Base-by-base conservation (phyloP, 2,113 vertebrate species). In the Copsychus sechellarum region DNA sequence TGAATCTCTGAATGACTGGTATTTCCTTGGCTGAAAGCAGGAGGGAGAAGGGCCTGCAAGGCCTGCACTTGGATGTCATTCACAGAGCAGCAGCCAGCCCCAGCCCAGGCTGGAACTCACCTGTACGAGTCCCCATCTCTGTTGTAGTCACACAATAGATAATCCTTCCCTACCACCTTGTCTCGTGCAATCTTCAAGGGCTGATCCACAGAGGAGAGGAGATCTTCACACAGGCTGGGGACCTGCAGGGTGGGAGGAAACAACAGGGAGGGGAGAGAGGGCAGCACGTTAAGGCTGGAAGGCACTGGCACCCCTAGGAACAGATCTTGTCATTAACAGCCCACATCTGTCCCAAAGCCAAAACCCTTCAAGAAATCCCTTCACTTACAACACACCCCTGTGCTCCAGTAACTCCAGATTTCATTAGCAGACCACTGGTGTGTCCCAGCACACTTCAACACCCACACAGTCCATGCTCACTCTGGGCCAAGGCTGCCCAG, bases 151-250 rank as follows among this genome's bases (percentile, higher is more conserved):
- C 99, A 99, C 92, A 99, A 98, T 95, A 99, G 98, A 96, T 99
- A 99, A 97, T 99, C 99, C 96, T 99, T 99, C 34, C 99, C 99
- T 95, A 99, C 99, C 76, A 99, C 98, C 93, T 99, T 99, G 95
- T 99, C 99, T 64, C 99, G 98, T 34, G 99, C 99, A 31, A 99
- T 99, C 97, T 99, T 99, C 97, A 99, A 97, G 4, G 99, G 99
- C 98, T 99, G 99, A 98, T 99, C 99, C 83, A 99, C 99, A 53
- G 99, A 99, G 79, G 99, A 99, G 94, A 99, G 98, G 95, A 99
- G 99, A 97, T 99, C 99, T 98, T 99, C 99, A 95, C 99, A 99
- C 79, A 99, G 98, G 97, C 98, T 98, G 50, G 99, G 99, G 48
- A 99, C 99, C 99, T 99, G 92, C 19, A 0, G 53, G 66, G 54